Base-by-base conservation (phyloP, 2,113 vertebrate genomes). In the Dolichotis patagonum region DNA sequence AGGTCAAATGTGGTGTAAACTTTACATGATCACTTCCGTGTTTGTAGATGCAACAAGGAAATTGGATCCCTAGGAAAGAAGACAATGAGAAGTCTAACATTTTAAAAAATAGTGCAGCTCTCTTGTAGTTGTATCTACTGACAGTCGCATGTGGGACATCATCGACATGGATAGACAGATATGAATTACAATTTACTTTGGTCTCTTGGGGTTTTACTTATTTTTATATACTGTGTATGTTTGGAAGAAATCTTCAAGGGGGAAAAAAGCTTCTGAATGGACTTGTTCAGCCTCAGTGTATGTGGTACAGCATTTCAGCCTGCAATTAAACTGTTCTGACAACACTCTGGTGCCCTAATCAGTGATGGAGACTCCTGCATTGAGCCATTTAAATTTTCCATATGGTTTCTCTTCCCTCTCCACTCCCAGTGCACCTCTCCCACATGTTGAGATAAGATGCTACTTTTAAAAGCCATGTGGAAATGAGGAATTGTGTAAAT, bases 1-100 rank as follows among this genome's bases (percentile, higher is more conserved):
- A 97, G 77, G 86, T 67, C 11, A 98, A 93, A 82, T 93, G 73
- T 89, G 38, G 7, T 86, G 46, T 56, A 88, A 96, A 91, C 73
- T n/a, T 89, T 20, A n/a, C 60, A 63, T 12, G 71, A 85, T 96
- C 1, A 0, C 71, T 96, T 95, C 63, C 38, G 63, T 78, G 96
- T 81, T 80, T 75, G 60, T 92, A 89, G 73, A 80, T 87, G 65
- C 94, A 96, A 82, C 54, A 94, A 92, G 54, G 60, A 67, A 87
- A 83, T 85, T 38, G 82, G 56, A 82, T 85, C 12, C 77, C 81
- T 69, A 89, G 77, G 60, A 86, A 67, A 85, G 46, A 52, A 90
- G 78, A 3, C 30, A 78, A 85, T 32, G 19, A 26, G 86, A 88
- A 52, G 11, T 60, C 67, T 93, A 90, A 85, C 10, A 7, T 56